Percentiles rank a stretch among this genome's conserved stretches.
Conservation (phyloP, 2,797 vertebrate genomes). For the Microcaecilia unicolor region DNA sequence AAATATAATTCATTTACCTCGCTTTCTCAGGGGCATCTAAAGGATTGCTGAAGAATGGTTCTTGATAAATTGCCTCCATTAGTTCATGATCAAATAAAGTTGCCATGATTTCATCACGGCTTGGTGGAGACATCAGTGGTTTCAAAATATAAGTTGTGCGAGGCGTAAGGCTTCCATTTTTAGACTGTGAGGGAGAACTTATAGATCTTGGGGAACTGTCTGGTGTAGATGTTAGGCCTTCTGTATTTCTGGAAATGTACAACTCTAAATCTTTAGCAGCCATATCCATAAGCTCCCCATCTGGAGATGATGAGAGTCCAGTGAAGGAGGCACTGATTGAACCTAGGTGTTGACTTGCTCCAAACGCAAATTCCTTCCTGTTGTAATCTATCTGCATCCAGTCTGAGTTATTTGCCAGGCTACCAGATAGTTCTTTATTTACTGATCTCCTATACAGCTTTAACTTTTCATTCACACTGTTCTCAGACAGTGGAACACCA, state of each 20-base stretch:
- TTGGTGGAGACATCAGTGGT: conserved; percentile 95
- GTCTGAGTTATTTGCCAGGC: conserved; percentile 56
- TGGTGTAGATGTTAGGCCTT: conserved; percentile 77
- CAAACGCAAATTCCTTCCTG: conserved; percentile 54
- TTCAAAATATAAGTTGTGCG: conserved; percentile 81
- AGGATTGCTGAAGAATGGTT: conserved; percentile 93
- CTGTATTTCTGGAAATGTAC: conserved; percentile 62
- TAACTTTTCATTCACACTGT: conserved; percentile 50
- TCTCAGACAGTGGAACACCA: conserved; percentile 37
- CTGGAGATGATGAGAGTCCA: conserved; percentile 55
- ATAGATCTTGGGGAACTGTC: conserved; percentile 89
- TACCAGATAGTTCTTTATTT: conserved; percentile 66
- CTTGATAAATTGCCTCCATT: conserved; percentile 84
- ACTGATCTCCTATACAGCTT: conserved; percentile 47
- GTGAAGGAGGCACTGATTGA: conserved; percentile 71
- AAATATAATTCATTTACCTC: conserved; percentile 59
- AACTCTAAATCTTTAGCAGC: conserved; percentile 70
- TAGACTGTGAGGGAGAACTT: conserved; percentile 81
- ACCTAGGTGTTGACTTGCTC: conserved; percentile 60
- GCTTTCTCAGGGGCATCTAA: conserved; percentile 85
- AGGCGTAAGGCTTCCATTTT: conserved; percentile 64
- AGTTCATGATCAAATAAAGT: conserved; percentile 84
- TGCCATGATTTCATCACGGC: conserved; percentile 87
- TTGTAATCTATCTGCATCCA: conserved; percentile 71
- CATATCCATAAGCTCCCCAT: conserved; percentile 70